Evolutionary conservation across 2,797 vertebrate species (phyloP).

Genomic region (Eulemur coronatus): DNA sequence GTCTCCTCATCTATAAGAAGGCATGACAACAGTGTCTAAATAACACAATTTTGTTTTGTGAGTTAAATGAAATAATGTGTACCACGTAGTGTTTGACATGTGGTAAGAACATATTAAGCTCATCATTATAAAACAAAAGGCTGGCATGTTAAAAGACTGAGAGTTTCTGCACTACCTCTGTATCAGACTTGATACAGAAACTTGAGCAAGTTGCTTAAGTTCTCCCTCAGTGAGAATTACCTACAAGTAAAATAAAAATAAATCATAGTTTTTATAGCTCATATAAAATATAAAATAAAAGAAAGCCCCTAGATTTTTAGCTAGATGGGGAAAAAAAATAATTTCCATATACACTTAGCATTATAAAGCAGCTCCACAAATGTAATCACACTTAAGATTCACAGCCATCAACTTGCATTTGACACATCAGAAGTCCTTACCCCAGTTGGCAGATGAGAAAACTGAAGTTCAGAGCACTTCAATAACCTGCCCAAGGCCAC

Average conservation of each 20-base stretch:
- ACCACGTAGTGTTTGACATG: neutral
- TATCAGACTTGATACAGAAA: neutral
- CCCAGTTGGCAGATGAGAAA: neutral
- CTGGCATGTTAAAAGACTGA: neutral
- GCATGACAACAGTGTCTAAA: neutral
- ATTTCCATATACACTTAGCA: neutral
- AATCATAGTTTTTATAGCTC: neutral
- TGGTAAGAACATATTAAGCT: neutral
- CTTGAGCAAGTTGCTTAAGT: neutral
- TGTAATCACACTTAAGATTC: neutral
- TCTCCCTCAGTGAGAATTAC: neutral
- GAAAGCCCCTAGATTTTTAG: neutral
- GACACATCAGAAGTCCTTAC: neutral
- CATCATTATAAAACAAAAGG: neutral
- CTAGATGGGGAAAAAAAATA: neutral
- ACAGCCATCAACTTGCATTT: neutral
- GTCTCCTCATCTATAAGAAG: neutral
- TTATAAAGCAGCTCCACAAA: neutral
- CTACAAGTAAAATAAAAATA: neutral
- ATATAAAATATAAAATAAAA: neutral
- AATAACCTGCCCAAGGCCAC: neutral
- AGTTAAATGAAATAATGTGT: neutral
- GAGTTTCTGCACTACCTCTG: neutral
- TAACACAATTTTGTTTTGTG: neutral
- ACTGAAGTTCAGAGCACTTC: neutral